Evolutionary conservation across 2,113 vertebrate species (phyloP), one percentile per base, ranked within the genome.

Genomic region (Equus przewalskii): DNA sequence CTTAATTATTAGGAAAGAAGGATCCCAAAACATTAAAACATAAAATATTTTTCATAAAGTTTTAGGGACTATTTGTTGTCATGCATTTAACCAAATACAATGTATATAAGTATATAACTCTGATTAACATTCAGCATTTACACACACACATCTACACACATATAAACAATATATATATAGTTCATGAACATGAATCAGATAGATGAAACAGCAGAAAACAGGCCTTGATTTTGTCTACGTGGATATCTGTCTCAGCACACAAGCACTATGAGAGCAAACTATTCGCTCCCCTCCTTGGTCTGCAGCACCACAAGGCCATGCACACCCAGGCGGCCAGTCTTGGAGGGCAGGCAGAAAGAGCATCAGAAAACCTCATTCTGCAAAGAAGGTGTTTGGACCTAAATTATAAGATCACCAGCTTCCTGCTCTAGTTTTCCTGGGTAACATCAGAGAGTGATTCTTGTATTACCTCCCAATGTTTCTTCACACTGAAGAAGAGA

Each of bases 31-130:
- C 18, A 67, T 30, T 73, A 79, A 87, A 90, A 62, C 33, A 87
- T 64, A 41, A 64, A 73, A 41, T 80, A 65, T 30, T 90, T 88
- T 88, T 92, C 65, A 51, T 58, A 30, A 85, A 88, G 8, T 46
- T 26, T 60, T 51, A 87, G 24, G 11, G 60, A 58, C 21, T 85
- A 6, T 89, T 89, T 91, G 56, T 79, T 69, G 84, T 67, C 91
- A 62, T 58, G 24, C 49, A 46, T 26, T 88, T 85, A 94, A 88
- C 62, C 56, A 95, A 91, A 95, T 78, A 49, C 22, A 54, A 86
- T 46, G 9, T n/a, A 56, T 75, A 18, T 83, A 86, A 65, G 9
- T n/a, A 56, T 75, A 18, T 83, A 86, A 65, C 14, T 19, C n/a
- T 46, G 44, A n/a, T 75, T 60, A 46, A 69, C 9, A 64, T 22